phyloP scores from a whole-genome alignment of 2,888 invertebrate species.

The Apeira syringaria region DNA sequence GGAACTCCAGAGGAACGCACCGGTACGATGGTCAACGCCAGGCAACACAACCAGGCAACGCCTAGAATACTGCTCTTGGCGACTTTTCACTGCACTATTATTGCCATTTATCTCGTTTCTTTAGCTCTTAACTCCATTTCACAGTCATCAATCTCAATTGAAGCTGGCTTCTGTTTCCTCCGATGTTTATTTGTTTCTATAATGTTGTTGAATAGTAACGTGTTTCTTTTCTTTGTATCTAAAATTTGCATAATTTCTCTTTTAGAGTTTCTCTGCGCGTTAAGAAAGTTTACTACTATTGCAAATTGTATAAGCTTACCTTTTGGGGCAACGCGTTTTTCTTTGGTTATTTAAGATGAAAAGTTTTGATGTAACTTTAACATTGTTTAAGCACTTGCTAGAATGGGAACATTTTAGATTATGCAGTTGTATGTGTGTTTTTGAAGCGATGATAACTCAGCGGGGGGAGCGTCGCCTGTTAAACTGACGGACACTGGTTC shows the following conservation, averaged over 20 bases:
- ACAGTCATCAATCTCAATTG: conserved; percentile 11
- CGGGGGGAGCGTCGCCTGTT: too few relatives aligned
- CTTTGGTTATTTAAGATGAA: conserved; percentile 15
- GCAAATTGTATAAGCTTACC: conserved; percentile 41
- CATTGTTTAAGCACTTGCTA: conserved; percentile 6
- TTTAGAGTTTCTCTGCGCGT: conserved; percentile 23
- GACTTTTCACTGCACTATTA: too few relatives aligned
- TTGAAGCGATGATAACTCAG: too few relatives aligned
- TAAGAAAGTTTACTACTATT: conserved; percentile 25
- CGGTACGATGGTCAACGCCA: too few relatives aligned
- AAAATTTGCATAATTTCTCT: conserved; percentile 39
- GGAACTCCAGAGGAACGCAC: too few relatives aligned
- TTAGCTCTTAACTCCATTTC: conserved; percentile 8
- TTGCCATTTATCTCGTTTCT: conserved; percentile 6
- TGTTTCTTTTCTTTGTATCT: conserved; percentile 28
- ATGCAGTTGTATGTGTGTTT: too few relatives aligned
- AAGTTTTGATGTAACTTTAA: conserved; percentile 17
- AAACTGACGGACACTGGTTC: too few relatives aligned
- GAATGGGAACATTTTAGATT: conserved; percentile 5
- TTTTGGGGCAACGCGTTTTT: conserved; percentile 28
- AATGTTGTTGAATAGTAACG: too few relatives aligned
- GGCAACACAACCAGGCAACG: too few relatives aligned
- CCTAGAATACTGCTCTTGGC: background rate
- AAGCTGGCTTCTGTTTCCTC: background rate
- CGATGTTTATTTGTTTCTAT: background rate